These are phyloP conservation scores for Solenodon paradoxus DNA, from an alignment of 2,113 vertebrate species.

Conservation along the genomic window DNA sequence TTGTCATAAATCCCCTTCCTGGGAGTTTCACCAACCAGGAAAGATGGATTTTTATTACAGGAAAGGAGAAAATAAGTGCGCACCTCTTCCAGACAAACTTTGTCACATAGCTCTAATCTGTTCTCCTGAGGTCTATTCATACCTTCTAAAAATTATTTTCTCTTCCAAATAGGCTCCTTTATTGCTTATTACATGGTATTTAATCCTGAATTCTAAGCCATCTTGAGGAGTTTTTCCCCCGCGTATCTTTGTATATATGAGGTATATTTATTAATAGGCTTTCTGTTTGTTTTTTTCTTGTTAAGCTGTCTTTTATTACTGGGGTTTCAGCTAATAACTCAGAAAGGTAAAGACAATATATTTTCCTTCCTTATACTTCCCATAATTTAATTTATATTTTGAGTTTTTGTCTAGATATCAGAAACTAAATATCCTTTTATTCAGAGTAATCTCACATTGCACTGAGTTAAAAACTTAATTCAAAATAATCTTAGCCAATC, in stretches of 20 bases:
- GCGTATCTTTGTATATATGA: not conserved
- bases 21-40: not conserved
- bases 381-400: constrained; percentile 3
- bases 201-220: not conserved
- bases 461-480: not conserved
- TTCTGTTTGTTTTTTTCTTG: not conserved
- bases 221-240: not conserved
- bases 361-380: not conserved
- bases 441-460: not conserved
- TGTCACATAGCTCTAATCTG: not conserved
- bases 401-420: not conserved
- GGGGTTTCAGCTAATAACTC: not conserved
- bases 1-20: not conserved
- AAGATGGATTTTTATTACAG: not conserved
- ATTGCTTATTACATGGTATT: not conserved
- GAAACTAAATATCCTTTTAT: not conserved
- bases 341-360: not conserved
- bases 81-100: not conserved
- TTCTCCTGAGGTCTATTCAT: not conserved
- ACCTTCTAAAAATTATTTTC: not conserved
- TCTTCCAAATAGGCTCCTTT: not conserved
- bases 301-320: not conserved
- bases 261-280: not conserved
- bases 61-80: not conserved
- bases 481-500: not conserved